A percentile compares a stretch with the other conserved stretches of the same genome.
These are phyloP conservation scores for Pogonomyrmex californicus DNA, from an alignment of 1,140 invertebrate genomes.

Conservation along the genomic window DNA sequence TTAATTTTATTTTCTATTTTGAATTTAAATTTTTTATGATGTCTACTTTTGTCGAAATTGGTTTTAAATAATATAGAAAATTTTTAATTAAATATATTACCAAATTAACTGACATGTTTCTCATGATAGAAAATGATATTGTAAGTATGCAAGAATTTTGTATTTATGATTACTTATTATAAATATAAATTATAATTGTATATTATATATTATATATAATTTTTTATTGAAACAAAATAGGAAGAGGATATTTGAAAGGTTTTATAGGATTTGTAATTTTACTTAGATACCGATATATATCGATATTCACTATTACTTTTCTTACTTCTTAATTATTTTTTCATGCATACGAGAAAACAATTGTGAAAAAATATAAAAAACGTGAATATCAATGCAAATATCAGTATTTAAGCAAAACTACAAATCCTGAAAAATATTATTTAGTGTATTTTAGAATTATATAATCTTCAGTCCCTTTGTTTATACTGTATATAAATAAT, in stretches of 20 bases:
- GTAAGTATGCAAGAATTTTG: neutral
- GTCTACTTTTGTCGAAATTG: neutral
- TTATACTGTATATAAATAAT: neutral
- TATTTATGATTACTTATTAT: neutral
- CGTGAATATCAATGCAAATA: too few relatives aligned
- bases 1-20: conserved; percentile 1
- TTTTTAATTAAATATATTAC: neutral
- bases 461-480: neutral
- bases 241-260: neutral
- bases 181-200: conserved; percentile 2
- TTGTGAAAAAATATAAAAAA: too few relatives aligned
- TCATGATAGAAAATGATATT: neutral
- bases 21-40: neutral
- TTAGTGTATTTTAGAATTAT: conserved; percentile 2
- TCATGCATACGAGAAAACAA: too few relatives aligned
- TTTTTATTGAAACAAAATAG: neutral
- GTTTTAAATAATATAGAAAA: neutral
- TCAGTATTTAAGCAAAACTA: too few relatives aligned
- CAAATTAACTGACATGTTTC: neutral
- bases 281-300: too few relatives aligned
- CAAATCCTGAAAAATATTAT: too few relatives aligned
- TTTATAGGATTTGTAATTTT: neutral
- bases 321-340: too few relatives aligned
- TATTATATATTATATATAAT: neutral
- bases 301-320: too few relatives aligned